Conservation (phyloP, 2,888 invertebrate species). For the Hecatera dysodea region DNA sequence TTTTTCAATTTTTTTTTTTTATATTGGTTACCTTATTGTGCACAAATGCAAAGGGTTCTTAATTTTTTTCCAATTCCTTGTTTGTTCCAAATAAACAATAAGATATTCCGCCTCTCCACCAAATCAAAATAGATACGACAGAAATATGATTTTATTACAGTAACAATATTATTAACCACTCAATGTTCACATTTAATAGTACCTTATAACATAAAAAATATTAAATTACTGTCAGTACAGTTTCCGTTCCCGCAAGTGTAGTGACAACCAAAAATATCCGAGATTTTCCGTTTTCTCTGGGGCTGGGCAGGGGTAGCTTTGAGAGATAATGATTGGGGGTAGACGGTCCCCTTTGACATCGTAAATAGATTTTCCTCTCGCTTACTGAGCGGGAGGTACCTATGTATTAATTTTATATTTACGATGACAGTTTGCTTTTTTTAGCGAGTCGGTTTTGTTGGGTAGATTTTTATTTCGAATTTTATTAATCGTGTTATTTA, state of each 20-base stretch:
- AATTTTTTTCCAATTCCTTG: background rate
- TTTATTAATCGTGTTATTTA: constrained; percentile 7
- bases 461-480: constrained; percentile 10
- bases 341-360: constrained; percentile 64
- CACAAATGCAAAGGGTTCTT: background rate
- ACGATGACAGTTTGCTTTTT: constrained; percentile 31
- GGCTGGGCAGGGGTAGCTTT: constrained; percentile 41
- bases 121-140: background rate
- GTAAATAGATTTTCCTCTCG: constrained; percentile 63
- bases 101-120: background rate
- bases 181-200: constrained; percentile 37
- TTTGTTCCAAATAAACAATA: background rate
- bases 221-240: constrained; percentile 17
- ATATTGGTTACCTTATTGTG: background rate
- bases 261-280: constrained; percentile 51
- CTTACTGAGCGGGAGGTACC: constrained; percentile 50
- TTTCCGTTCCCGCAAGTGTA: constrained; percentile 5
- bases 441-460: constrained; percentile 4
- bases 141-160: constrained; percentile 8
- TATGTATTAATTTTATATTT: constrained; percentile 61
- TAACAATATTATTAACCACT: constrained; percentile 30
- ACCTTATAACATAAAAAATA: constrained; percentile 17
- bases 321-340: constrained; percentile 67
- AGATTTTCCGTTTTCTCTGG: constrained; percentile 47
- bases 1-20: too few species aligned